A percentile compares a stretch with the other conserved stretches of the same genome.
Evolutionary conservation across 2,113 vertebrate genomes (phyloP).

Genomic region (Menidia beryllina): DNA sequence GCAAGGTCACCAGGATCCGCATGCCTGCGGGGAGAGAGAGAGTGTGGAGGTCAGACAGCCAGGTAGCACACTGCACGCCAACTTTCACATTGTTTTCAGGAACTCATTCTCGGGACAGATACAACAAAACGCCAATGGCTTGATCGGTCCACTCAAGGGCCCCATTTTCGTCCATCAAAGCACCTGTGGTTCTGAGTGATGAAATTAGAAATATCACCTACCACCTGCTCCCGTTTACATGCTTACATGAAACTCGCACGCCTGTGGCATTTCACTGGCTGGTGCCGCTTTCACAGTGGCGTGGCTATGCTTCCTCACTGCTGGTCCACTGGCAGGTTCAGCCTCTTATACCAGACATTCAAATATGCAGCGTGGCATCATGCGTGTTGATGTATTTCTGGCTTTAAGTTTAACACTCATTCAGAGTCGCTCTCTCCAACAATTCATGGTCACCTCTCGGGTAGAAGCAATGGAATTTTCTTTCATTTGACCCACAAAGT

Average conservation of each 20-base stretch:
- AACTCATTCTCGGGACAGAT: background rate
- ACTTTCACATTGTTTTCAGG: no score
- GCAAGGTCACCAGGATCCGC: slow-evolving; percentile 97
- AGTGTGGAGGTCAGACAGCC: slow-evolving; percentile 72
- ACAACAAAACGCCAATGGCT: background rate
- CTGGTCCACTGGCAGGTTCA: background rate
- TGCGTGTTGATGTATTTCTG: background rate
- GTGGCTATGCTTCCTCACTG: no score
- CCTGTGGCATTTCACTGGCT: no score
- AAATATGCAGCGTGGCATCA: background rate
- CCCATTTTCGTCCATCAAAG: no score
- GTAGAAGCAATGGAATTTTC: background rate
- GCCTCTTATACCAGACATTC: background rate
- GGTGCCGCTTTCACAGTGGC: no score
- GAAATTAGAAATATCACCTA: no score
- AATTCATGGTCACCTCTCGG: background rate
- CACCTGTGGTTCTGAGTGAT: no score
- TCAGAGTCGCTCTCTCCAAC: background rate
- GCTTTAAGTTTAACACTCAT: background rate
- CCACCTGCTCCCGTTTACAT: no score
- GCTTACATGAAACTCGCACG: no score
- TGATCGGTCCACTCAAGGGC: no score
- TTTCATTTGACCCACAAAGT: background rate
- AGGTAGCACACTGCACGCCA: slow-evolving; percentile 84
- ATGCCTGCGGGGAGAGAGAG: slow-evolving; percentile 88